phyloP scores from a whole-genome alignment of 2,888 invertebrate genomes.

The Bellardia bayeri region DNA sequence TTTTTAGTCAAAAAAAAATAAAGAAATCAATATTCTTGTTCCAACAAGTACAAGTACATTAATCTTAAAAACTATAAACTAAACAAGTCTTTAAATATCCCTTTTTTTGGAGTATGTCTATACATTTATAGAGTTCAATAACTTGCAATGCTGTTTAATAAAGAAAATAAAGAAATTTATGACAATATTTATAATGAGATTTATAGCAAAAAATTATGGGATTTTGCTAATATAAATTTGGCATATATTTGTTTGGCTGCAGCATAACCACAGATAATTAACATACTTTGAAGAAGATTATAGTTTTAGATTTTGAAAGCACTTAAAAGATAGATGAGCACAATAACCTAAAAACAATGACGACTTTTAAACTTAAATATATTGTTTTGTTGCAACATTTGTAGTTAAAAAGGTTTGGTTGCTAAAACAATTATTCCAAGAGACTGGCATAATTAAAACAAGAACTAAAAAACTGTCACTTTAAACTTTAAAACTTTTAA shows the following conservation, averaged over 20 bases:
- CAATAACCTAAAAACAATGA: background rate
- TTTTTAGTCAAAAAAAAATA: background rate
- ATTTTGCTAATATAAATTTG: background rate
- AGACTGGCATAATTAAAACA: too few species aligned
- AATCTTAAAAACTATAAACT: constrained; percentile 23
- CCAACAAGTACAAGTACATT: constrained; percentile 15
- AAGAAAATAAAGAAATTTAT: background rate
- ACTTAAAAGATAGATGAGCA: background rate
- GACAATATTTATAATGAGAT: background rate
- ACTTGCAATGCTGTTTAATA: constrained; percentile 13
- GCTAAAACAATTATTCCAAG: too few species aligned
- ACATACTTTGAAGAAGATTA: background rate
- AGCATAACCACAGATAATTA: constrained; percentile 15
- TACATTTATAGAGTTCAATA: constrained; percentile 36
- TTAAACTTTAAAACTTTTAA: too few species aligned
- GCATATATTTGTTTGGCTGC: background rate
- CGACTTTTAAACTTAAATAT: too few species aligned
- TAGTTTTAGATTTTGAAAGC: background rate
- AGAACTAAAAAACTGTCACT: too few species aligned
- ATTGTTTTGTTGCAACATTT: too few species aligned
- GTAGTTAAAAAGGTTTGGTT: too few species aligned
- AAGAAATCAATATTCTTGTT: constrained; percentile 45
- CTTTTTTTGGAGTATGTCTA: background rate
- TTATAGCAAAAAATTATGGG: background rate
- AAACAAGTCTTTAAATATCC: background rate